Evolutionary conservation across 2,888 invertebrate genomes (phyloP).

Genomic region (Hydrotaea diabolus): DNA sequence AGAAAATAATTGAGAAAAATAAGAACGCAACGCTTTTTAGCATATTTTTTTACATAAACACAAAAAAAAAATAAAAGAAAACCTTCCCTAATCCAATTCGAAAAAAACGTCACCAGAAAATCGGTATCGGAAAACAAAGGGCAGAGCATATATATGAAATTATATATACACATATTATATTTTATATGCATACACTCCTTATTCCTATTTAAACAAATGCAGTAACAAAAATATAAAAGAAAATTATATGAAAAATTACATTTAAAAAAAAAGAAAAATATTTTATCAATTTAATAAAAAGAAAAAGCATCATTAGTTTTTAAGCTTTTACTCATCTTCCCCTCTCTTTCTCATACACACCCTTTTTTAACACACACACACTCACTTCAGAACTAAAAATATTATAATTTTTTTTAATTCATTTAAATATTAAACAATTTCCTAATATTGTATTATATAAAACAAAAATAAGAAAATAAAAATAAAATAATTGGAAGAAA

Average conservation of each 20-base stretch:
- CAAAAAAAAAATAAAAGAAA: slow-evolving; percentile 23
- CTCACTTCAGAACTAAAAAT: not conserved
- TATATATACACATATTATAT: too few relatives aligned
- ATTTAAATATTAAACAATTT: slow-evolving; percentile 8
- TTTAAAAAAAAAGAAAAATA: slow-evolving; percentile 48
- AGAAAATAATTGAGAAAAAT: slow-evolving; percentile 44
- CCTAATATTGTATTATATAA: slow-evolving; percentile 28
- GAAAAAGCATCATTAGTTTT: slow-evolving; percentile 57
- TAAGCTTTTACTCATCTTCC: slow-evolving; percentile 60
- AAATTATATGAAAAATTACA: slow-evolving; percentile 17
- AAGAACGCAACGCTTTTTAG: slow-evolving; percentile 69
- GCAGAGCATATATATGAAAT: slow-evolving; percentile 49
- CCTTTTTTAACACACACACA: slow-evolving; percentile 24
- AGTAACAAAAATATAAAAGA: slow-evolving; percentile 57
- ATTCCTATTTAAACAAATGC: slow-evolving; percentile 64
- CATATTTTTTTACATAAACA: slow-evolving; percentile 64
- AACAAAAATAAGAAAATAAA: not conserved
- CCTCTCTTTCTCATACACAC: slow-evolving; percentile 32
- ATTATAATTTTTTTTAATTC: not conserved
- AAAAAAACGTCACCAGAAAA: slow-evolving; percentile 12
- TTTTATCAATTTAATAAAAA: slow-evolving; percentile 62
- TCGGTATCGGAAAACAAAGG: slow-evolving; percentile 16
- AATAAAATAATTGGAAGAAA: not conserved
- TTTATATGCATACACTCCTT: slow-evolving; percentile 55
- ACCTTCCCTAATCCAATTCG: too few relatives aligned